Base-by-base conservation (phyloP, 2,888 invertebrate species). In the Drosophila helvetica region DNA sequence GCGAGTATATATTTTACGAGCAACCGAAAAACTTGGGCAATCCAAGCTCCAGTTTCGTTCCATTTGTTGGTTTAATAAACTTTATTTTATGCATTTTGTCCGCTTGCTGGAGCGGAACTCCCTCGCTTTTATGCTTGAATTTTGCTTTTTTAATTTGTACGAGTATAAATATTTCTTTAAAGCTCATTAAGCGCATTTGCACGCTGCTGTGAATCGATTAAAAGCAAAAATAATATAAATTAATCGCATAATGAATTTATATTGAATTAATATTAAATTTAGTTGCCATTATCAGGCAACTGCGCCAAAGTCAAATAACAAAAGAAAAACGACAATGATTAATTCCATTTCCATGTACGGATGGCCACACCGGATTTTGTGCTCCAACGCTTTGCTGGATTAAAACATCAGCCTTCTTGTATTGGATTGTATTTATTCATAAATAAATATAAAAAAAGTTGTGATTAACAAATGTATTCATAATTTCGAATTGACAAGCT, bases 181-280 rank as follows among this genome's bases (percentile, higher is more conserved):
- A 83, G 75, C 84, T 75, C 77, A 80, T 83, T 86, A 82, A 75
- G 74, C 65, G 73, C 75, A 80, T 75, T 83, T 75, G 69, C 63
- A 47, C 54, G 58, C 75, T 61, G 73, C 71, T 60, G n/a, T 61
- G 62, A 53, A 42, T 51, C 72, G 84, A 86, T 86, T 79, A 79
- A 66, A 65, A 53, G 48, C 48, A 46, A 27, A 64, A 59, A 74
- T 73, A 75, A 67, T 73, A 80, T 59, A 78, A 75, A 79, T 80
- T 78, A 83, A 79, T 83, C 72, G 63, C 38, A 67, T 77, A 77
- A 79, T 77, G 77, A 72, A 58, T 71, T 83, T 73, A 67, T 68
- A 86, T 78, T 80, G 68, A 74, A 84, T 84, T 86, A 80, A 80
- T 83, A 75, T 75, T 72, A 77, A 69, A 86, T 73, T 86, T 80